Base-by-base conservation (phyloP, 1,140 invertebrate genomes). In the Lucilia sericata region DNA sequence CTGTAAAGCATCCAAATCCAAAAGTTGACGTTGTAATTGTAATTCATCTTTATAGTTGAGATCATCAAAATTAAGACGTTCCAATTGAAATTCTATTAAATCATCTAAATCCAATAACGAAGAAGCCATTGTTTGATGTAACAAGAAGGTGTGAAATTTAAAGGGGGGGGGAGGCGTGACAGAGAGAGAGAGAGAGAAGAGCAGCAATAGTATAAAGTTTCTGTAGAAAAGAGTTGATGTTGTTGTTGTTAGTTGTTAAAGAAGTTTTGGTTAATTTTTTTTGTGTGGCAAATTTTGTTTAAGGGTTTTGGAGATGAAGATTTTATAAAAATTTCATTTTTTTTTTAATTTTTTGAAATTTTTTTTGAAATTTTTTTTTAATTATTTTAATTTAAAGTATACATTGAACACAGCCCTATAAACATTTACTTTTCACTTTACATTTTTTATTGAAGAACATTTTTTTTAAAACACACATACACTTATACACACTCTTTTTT, bases 11-110 rank as follows among this genome's bases (percentile, higher is more conserved):
- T 85, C 85, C 82, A 87, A 80, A 30, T 86, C 86, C 47, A 86
- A 70, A 21, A 88, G 34, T 55, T 87, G 86, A 60, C 86, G 76
- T 34, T 86, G 82, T 83, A 88, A 84, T 60, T 88, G 87, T 65
- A 88, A 83, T 83, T 88, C 87, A 86, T 88, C 87, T 65, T 87
- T 88, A 74, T 87, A 86, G 25, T 76, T 83, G 2, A 86, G 65
- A 70, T 86, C 84, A 14, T 86, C 86, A 5, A 85, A 82, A 81
- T 87, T 88, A 17, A 87, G 74, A 19, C 86, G 85, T 70, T 87
- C 86, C 70, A 88, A 70, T 82, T 88, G 87, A 74, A 86, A 85
- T 55, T 84, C 84, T 84, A 88, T 86, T 83, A 88, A 86, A 36
- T 88, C 87, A 82, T 85, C 84, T 10, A 88, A 85, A 47, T 85